phyloP scores from a whole-genome alignment of 2,797 vertebrate species.

The Sebastes itinus region DNA sequence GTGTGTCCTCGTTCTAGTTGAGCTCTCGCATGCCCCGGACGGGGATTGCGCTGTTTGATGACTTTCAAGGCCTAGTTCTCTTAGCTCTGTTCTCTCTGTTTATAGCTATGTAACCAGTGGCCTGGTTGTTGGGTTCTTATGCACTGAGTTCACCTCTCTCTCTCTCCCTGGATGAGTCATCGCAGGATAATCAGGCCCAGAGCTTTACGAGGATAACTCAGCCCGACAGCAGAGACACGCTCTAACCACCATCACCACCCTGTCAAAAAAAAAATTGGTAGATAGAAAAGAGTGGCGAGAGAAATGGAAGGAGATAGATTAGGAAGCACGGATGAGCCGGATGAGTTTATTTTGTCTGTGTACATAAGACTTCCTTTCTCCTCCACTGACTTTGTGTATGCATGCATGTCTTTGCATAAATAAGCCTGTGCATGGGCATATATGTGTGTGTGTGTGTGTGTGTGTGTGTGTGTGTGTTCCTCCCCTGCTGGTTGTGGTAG shows the following conservation, averaged over 20 bases:
- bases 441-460: neutral
- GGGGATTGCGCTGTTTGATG: slow-evolving; percentile 30
- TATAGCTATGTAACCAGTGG: slow-evolving; percentile 72
- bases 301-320: slow-evolving; percentile 40
- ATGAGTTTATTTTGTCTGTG: slow-evolving; percentile 44
- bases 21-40: slow-evolving; percentile 29
- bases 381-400: slow-evolving; percentile 46
- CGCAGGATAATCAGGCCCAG: slow-evolving; percentile 78
- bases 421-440: slow-evolving; percentile 3
- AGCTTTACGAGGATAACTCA: slow-evolving; percentile 78
- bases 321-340: neutral
- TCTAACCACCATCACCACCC: slow-evolving; percentile 52
- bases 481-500: slow-evolving; percentile 63
- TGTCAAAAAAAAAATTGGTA: slow-evolving; percentile 2
- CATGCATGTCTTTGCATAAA: slow-evolving; percentile 58
- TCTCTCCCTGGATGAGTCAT: slow-evolving; percentile 72
- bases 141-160: slow-evolving; percentile 76
- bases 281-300: slow-evolving; percentile 6
- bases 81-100: slow-evolving; percentile 42
- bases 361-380: slow-evolving; percentile 40
- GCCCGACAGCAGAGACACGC: slow-evolving; percentile 60
- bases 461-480: slow-evolving; percentile 19
- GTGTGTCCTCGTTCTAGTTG: slow-evolving; percentile 29
- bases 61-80: slow-evolving; percentile 45
- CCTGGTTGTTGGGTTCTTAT: slow-evolving; percentile 81